These are phyloP conservation scores for Apodemia zela DNA, from an alignment of 2,888 invertebrate genomes.

Conservation along the genomic window DNA sequence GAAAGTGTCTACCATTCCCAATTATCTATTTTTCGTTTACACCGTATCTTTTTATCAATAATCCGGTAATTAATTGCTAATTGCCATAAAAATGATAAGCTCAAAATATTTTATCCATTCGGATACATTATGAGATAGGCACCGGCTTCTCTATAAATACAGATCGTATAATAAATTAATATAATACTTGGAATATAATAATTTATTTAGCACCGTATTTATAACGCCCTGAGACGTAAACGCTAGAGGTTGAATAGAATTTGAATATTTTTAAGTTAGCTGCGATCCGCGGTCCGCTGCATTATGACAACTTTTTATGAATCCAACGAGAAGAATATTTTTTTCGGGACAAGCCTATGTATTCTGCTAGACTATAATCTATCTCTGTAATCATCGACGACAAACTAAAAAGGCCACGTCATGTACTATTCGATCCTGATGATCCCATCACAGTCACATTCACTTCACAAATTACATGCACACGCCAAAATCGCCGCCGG, in stretches of 20 bases:
- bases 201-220: constrained; percentile 1
- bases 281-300: too few species aligned
- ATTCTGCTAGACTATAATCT: too few species aligned
- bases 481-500: too few species aligned
- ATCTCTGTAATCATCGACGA: too few species aligned
- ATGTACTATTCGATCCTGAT: too few species aligned
- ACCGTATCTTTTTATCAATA: constrained; percentile 10
- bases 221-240: neutral
- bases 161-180: constrained; percentile 7
- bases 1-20: constrained; percentile 24
- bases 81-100: constrained; percentile 10
- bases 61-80: constrained; percentile 13
- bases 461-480: too few species aligned
- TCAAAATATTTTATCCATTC: constrained; percentile 11
- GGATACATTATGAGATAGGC: neutral
- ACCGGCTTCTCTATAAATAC: constrained; percentile 1
- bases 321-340: too few species aligned
- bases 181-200: neutral
- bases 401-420: too few species aligned
- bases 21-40: neutral
- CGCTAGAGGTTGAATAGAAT: neutral
- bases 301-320: too few species aligned
- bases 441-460: too few species aligned
- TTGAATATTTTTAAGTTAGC: too few species aligned
- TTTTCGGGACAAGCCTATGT: too few species aligned